Evolutionary conservation across 2,113 vertebrate species (phyloP).

Genomic region (Sula dactylatra): DNA sequence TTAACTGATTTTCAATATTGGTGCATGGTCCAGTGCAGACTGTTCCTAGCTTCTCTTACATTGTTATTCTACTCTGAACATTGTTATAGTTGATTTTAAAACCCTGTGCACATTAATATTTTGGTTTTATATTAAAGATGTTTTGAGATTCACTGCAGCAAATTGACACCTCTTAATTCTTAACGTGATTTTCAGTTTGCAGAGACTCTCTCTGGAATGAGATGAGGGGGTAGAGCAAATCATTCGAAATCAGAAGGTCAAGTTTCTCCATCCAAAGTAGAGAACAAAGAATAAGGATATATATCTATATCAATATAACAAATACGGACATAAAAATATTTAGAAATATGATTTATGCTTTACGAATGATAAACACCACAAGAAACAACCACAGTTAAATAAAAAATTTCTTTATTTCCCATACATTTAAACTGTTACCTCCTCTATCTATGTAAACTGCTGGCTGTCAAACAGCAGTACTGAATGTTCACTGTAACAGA

Average conservation of each 20-base stretch:
- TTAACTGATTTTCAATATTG: not conserved
- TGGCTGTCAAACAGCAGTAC: not conserved
- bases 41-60: not conserved
- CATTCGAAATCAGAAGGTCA: not conserved
- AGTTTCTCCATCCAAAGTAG: not conserved
- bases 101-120: not conserved
- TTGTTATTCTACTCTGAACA: not conserved
- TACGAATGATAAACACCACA: not conserved
- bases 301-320: not conserved
- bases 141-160: not conserved
- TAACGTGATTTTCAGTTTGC: conserved; percentile 1
- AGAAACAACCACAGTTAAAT: not conserved
- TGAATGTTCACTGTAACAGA: not conserved
- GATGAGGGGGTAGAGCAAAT: not conserved
- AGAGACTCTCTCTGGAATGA: not conserved
- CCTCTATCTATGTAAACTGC: not conserved
- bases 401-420: not conserved
- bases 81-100: not conserved
- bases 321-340: not conserved
- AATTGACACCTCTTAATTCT: not conserved
- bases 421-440: not conserved
- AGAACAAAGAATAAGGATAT: not conserved
- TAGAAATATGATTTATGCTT: not conserved
- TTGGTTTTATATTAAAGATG: not conserved
- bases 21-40: not conserved